A percentile compares a stretch with the other conserved stretches of the same genome.
These are phyloP conservation scores for Nesidiocoris tenuis DNA, from an alignment of 2,888 invertebrate species.

Conservation along the genomic window DNA sequence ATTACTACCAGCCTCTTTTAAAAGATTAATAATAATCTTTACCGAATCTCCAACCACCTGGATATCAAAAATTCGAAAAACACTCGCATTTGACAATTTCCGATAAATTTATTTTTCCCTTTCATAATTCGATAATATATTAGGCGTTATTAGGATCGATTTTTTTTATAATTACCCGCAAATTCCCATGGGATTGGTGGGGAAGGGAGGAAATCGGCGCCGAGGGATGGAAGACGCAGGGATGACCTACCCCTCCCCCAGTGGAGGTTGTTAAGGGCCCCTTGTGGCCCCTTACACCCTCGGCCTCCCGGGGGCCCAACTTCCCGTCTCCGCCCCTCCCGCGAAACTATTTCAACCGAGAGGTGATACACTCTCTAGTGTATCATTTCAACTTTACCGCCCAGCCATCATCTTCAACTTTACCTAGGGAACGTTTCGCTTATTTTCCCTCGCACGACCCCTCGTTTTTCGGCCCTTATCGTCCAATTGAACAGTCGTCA, in stretches of 20 bases:
- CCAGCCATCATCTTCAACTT: background rate
- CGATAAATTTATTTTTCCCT: too few species aligned
- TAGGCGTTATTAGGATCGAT: background rate
- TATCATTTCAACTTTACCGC: slow-evolving; percentile 3
- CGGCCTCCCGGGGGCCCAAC: slow-evolving; percentile 23
- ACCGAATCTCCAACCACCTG: too few species aligned
- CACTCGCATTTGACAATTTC: too few species aligned
- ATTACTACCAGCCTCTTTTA: too few species aligned
- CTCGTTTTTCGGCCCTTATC: slow-evolving; percentile 9
- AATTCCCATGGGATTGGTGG: slow-evolving; percentile 37
- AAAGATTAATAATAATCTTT: too few species aligned
- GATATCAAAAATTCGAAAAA: too few species aligned
- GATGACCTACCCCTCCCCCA: background rate
- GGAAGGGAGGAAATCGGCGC: slow-evolving; percentile 1
- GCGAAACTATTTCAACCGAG: background rate
- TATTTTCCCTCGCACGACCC: background rate
- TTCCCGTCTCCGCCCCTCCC: background rate
- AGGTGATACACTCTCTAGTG: background rate
- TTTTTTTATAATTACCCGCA: slow-evolving; percentile 38
- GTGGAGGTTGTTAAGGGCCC: slow-evolving; percentile 13
- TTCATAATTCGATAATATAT: background rate
- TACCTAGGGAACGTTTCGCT: background rate
- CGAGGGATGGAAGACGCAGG: slow-evolving; percentile 12
- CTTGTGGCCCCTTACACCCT: slow-evolving; percentile 39
- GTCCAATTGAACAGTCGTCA: too few species aligned